phyloP scores from a whole-genome alignment of 2,113 vertebrate genomes.

The Microcebus murinus region DNA sequence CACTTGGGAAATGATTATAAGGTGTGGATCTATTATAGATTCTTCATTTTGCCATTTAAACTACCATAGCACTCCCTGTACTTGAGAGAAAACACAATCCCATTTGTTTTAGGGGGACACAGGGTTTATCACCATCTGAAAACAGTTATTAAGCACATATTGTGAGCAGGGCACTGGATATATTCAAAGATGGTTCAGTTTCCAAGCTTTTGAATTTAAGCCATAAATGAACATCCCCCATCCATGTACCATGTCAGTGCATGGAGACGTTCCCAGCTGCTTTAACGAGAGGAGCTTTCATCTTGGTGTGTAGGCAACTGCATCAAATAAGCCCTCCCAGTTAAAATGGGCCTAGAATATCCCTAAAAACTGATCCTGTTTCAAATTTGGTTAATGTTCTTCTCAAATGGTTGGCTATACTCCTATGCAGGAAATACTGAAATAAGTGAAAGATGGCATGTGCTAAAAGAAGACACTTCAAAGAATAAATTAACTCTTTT shows the following conservation, averaged over 20 bases:
- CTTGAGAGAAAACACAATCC: not conserved
- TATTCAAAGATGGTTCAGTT: constrained; percentile 26
- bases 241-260: not conserved
- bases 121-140: constrained; percentile 57
- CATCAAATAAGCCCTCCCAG: constrained; percentile 27
- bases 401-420: constrained; percentile 45
- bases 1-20: not conserved
- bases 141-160: constrained; percentile 60
- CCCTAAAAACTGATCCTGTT: constrained; percentile 52
- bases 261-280: constrained; percentile 42
- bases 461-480: constrained; percentile 72
- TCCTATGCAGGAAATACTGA: constrained; percentile 60
- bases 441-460: constrained; percentile 69
- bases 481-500: constrained; percentile 75
- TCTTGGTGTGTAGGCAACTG: constrained; percentile 43
- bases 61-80: not conserved
- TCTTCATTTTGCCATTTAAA: constrained; percentile 40
- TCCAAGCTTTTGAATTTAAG: constrained; percentile 45
- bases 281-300: constrained; percentile 49
- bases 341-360: constrained; percentile 35
- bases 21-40: not conserved
- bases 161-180: constrained; percentile 1
- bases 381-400: constrained; percentile 60
- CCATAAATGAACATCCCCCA: not conserved
- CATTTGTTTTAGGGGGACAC: constrained; percentile 39